Conservation (phyloP, 53 echinoderm and acorn worm species). For the Crossaster papposus region DNA sequence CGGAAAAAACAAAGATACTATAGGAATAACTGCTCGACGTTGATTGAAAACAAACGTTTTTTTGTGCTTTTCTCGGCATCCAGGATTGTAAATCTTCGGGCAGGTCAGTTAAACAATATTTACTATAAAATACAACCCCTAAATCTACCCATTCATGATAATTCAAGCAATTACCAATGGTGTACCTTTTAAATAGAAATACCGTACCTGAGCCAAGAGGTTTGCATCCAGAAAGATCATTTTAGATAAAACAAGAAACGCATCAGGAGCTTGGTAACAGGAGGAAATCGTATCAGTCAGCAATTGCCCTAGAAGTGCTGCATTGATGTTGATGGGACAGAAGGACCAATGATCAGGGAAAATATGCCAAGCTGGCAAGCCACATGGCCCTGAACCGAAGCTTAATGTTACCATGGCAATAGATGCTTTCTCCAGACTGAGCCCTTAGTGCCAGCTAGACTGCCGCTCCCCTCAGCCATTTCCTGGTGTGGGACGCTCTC, state of each 20-base stretch:
- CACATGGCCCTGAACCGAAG: conserved; percentile 40
- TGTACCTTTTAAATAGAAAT: too few species aligned
- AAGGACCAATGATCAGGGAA: not conserved
- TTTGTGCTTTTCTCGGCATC: too few species aligned
- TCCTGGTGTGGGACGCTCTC: not conserved
- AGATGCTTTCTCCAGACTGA: conserved; percentile 60
- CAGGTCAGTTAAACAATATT: too few species aligned
- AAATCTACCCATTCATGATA: too few species aligned
- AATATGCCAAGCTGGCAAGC: conserved; percentile 15
- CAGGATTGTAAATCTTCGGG: too few species aligned
- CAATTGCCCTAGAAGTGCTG: not conserved
- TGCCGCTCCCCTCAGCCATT: not conserved
- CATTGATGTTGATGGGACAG: not conserved
- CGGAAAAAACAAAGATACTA: too few species aligned
- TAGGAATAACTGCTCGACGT: too few species aligned
- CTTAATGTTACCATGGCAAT: conserved; percentile 63
- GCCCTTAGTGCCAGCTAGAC: not conserved
- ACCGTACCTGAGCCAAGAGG: not conserved
- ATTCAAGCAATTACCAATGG: too few species aligned
- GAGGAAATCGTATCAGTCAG: not conserved
- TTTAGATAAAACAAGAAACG: not conserved
- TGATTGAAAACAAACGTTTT: too few species aligned
- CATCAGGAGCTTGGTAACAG: not conserved
- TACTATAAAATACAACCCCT: too few species aligned
- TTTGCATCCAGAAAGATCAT: not conserved